A percentile compares a stretch with the other conserved stretches of the same genome.
Evolutionary conservation across 1,140 invertebrate species (phyloP).

Genomic region (Drosophila murphyi): DNA sequence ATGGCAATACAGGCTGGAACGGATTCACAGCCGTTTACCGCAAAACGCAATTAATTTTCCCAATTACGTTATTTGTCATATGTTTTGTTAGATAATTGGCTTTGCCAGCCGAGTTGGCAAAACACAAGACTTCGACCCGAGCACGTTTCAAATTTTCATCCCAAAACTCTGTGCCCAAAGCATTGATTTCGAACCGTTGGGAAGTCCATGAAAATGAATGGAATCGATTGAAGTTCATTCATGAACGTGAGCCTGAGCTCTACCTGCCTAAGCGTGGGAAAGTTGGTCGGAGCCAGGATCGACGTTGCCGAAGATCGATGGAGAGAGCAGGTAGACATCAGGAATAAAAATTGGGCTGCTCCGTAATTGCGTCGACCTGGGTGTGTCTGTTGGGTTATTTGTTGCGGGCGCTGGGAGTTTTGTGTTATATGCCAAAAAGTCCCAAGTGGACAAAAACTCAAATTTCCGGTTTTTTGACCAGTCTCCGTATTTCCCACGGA

Average conservation of each 20-base stretch:
- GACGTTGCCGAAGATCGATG: conserved; percentile 7
- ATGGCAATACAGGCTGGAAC: not conserved
- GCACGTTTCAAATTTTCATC: not conserved
- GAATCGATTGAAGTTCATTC: conserved; percentile 61
- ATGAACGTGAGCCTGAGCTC: conserved; percentile 46
- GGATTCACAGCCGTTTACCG: conserved; percentile 61
- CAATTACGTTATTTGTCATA: conserved; percentile 74
- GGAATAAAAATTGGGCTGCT: conserved; percentile 66
- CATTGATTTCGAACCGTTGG: conserved; percentile 60
- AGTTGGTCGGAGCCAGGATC: conserved; percentile 37
- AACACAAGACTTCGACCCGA: conserved; percentile 42
- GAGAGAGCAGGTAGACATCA: conserved; percentile 50
- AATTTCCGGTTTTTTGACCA: conserved; percentile 78
- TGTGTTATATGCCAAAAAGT: conserved; percentile 47
- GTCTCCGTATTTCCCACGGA: conserved; percentile 63
- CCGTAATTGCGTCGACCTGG: conserved; percentile 70
- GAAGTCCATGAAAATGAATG: conserved; percentile 61
- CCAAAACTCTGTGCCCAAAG: not conserved
- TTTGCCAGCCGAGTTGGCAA: conserved; percentile 65
- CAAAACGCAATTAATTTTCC: conserved; percentile 78
- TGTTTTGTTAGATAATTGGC: conserved; percentile 83
- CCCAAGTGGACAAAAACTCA: conserved; percentile 68
- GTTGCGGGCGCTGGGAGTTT: conserved; percentile 61
- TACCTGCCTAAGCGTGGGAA: conserved; percentile 81
- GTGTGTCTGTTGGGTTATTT: conserved; percentile 70